phyloP scores from a whole-genome alignment of 2,888 invertebrate genomes.

The Drosophila infuscata region DNA sequence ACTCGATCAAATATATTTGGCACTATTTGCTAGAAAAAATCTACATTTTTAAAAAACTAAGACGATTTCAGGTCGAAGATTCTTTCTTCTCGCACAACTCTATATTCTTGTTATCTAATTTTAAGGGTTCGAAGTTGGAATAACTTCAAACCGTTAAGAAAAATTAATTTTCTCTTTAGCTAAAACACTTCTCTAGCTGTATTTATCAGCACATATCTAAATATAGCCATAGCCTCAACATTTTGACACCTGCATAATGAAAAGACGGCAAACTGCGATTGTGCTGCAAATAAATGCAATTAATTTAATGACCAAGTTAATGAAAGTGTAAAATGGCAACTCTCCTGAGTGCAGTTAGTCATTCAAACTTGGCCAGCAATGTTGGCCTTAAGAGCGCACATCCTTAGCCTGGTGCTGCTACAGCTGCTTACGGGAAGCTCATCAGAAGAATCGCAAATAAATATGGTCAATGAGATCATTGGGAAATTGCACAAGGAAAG shows the following conservation, averaged over 20 bases:
- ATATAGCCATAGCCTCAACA: background rate
- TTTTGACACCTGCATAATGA: background rate
- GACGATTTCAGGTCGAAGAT: no score
- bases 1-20: no score
- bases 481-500: background rate
- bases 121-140: no score
- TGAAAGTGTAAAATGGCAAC: background rate
- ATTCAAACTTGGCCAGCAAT: conserved; percentile 16
- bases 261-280: background rate
- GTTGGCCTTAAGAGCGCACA: conserved; percentile 11
- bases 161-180: no score
- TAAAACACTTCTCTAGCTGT: background rate
- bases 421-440: background rate
- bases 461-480: background rate
- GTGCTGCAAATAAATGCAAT: conserved; percentile 3
- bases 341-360: conserved; percentile 9
- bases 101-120: no score
- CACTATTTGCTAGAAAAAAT: no score
- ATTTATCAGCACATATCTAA: no score
- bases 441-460: no score
- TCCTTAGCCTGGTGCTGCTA: background rate
- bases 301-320: background rate
- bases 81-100: no score
- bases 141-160: no score
- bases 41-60: no score